A percentile compares a stretch with the other conserved stretches of the same genome.
These are phyloP conservation scores for Corythoichthys haematopterus DNA, from an alignment of 2,113 vertebrate genomes.

Conservation along the genomic window DNA sequence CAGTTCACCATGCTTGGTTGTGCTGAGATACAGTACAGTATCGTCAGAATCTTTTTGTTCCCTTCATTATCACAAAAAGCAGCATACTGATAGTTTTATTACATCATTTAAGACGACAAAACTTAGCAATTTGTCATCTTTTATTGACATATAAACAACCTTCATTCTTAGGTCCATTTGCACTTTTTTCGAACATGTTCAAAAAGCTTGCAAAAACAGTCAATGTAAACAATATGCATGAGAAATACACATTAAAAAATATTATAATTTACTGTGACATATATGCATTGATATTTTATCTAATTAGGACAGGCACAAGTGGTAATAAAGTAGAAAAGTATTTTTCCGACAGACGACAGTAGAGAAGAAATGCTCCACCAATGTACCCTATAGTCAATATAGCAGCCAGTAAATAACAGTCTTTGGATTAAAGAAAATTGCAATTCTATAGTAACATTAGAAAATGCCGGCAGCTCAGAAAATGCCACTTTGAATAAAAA, in stretches of 20 bases:
- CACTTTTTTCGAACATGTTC: slow-evolving; percentile 7
- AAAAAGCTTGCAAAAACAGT: slow-evolving; percentile 44
- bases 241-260: slow-evolving; percentile 9
- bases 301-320: slow-evolving; percentile 7
- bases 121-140: not conserved
- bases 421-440: slow-evolving; percentile 43
- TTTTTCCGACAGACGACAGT: not conserved
- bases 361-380: not conserved
- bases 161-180: slow-evolving; percentile 1
- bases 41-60: no score
- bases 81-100: not conserved
- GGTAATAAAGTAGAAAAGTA: not conserved
- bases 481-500: slow-evolving; percentile 18
- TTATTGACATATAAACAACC: slow-evolving; percentile 11
- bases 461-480: slow-evolving; percentile 11
- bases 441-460: not conserved
- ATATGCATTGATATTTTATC: slow-evolving; percentile 11
- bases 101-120: not conserved
- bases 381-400: slow-evolving; percentile 7
- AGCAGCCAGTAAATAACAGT: slow-evolving; percentile 32
- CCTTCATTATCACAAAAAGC: no score
- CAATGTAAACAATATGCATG: slow-evolving; percentile 23
- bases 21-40: not conserved
- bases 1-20: not conserved
- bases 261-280: slow-evolving; percentile 16